Conservation (phyloP, 2,888 invertebrate genomes). For the Agrilus cyanescens region DNA sequence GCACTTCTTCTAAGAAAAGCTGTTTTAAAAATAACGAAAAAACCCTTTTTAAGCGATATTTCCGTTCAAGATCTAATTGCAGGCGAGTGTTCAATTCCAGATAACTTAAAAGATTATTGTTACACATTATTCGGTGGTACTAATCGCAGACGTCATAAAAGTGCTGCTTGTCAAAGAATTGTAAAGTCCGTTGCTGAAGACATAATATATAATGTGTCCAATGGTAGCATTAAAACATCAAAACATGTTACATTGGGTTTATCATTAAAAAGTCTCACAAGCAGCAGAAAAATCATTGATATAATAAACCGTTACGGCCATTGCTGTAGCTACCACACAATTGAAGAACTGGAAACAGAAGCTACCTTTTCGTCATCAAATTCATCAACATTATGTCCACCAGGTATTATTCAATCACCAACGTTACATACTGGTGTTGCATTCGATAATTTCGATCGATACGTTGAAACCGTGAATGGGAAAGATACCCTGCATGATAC, state of each 20-base stretch:
- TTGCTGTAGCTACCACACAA: conserved; percentile 1
- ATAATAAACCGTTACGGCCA: conserved; percentile 3
- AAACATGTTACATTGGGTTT: conserved; percentile 4
- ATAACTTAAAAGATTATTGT: conserved; percentile 9
- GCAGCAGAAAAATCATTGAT: conserved; percentile 3
- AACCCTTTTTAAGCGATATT: not conserved
- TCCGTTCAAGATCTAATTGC: conserved; percentile 6
- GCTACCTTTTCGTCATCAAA: not conserved
- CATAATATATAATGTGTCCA: conserved; percentile 16
- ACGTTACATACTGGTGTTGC: too few species aligned
- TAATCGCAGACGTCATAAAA: conserved; percentile 5
- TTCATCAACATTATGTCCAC: not conserved
- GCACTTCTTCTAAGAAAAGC: too few species aligned
- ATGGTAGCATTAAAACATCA: conserved; percentile 10
- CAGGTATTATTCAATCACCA: too few species aligned
- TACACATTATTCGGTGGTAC: conserved; percentile 8
- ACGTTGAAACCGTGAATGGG: too few species aligned
- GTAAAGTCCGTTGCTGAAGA: conserved; percentile 11
- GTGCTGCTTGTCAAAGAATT: not conserved
- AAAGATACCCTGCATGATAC: too few species aligned
- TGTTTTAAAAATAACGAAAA: too few species aligned
- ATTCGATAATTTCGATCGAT: too few species aligned
- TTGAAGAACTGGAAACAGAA: conserved; percentile 3
- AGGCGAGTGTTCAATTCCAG: conserved; percentile 14
- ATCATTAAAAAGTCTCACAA: conserved; percentile 3